A percentile compares a stretch with the other conserved stretches of the same genome.
These are phyloP conservation scores for Cantharis rufa DNA, from an alignment of 2,888 invertebrate species.

Conservation along the genomic window DNA sequence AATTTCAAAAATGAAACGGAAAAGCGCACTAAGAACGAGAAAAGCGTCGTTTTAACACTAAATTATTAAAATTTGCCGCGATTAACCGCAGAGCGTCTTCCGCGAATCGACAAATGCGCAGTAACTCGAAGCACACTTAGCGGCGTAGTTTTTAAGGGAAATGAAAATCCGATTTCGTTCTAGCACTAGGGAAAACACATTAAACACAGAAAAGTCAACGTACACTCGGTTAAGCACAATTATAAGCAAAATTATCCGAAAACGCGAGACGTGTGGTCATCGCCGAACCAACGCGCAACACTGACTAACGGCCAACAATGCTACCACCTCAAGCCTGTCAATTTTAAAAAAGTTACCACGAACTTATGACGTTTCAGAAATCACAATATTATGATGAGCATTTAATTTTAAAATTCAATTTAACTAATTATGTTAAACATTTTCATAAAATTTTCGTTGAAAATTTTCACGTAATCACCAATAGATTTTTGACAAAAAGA, in stretches of 20 bases:
- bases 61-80: too few species aligned
- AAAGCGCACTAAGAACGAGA: background rate
- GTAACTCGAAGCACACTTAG: background rate
- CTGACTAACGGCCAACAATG: background rate
- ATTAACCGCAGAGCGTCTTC: background rate
- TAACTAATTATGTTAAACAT: too few species aligned
- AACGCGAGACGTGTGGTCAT: background rate
- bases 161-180: background rate
- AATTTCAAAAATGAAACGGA: background rate
- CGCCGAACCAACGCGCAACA: background rate
- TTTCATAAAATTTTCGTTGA: too few species aligned
- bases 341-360: too few species aligned
- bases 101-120: background rate
- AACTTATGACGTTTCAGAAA: background rate
- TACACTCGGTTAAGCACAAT: background rate
- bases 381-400: too few species aligned
- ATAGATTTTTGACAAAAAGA: too few species aligned
- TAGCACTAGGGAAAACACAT: background rate
- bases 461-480: too few species aligned
- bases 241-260: background rate
- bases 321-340: background rate
- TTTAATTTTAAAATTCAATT: too few species aligned
- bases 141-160: background rate
- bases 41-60: background rate
- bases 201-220: background rate